Evolutionary conservation across 2,797 vertebrate genomes (phyloP).

Genomic region (Halcyon badia): DNA sequence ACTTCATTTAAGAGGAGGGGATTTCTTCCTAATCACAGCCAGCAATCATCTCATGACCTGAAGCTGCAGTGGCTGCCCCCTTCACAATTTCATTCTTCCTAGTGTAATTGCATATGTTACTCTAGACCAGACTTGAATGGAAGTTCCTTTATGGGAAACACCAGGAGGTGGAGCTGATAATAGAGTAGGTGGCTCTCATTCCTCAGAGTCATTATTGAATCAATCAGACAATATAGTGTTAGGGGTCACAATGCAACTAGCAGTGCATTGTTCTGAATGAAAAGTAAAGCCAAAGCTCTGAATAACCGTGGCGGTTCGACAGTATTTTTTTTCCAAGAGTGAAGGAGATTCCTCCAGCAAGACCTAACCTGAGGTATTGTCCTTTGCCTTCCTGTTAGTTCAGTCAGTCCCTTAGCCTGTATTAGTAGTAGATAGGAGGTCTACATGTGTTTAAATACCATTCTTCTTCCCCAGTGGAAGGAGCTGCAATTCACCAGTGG

Average conservation of each 20-base stretch:
- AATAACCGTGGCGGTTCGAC: conserved; percentile 1
- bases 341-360: conserved; percentile 30
- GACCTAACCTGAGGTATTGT: conserved; percentile 60
- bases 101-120: conserved; percentile 38
- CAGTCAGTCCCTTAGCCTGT: neutral
- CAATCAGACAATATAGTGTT: conserved; percentile 7
- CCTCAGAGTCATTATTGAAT: conserved; percentile 56
- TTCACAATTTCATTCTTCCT: conserved; percentile 31
- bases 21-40: conserved; percentile 49
- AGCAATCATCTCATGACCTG: conserved; percentile 44
- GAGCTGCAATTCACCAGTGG: neutral
- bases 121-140: conserved; percentile 23
- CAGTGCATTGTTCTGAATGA: neutral
- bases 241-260: conserved; percentile 32
- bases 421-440: neutral
- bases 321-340: neutral
- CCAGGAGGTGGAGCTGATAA: conserved; percentile 43
- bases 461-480: neutral
- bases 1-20: conserved; percentile 29
- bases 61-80: conserved; percentile 38
- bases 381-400: conserved; percentile 44
- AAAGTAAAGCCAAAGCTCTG: conserved; percentile 37
- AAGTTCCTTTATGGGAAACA: conserved; percentile 19
- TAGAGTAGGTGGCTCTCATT: conserved; percentile 39
- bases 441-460: neutral